phyloP scores from a whole-genome alignment of 2,888 invertebrate genomes.

The Hydrotaea diabolus region DNA sequence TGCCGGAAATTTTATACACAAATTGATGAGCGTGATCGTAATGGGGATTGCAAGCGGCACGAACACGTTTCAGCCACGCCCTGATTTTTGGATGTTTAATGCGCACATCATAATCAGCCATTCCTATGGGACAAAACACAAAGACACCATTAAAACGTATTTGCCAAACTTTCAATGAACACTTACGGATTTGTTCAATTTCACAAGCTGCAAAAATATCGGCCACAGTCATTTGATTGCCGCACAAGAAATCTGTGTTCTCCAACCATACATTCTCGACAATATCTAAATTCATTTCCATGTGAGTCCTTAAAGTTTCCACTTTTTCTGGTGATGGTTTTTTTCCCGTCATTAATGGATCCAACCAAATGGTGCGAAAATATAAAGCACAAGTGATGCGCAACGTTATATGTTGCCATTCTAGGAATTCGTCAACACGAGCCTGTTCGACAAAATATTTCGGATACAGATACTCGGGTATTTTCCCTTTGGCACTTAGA shows the following conservation, averaged over 20 bases:
- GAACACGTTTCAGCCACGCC: slow-evolving; percentile 85
- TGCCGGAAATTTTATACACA: slow-evolving; percentile 82
- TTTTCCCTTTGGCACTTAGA: slow-evolving; percentile 76
- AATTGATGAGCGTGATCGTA: slow-evolving; percentile 85
- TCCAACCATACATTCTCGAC: slow-evolving; percentile 84
- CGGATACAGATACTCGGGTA: slow-evolving; percentile 85
- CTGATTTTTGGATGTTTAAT: slow-evolving; percentile 84
- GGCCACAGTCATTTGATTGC: slow-evolving; percentile 86
- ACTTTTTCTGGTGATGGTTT: slow-evolving; percentile 80
- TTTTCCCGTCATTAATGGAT: slow-evolving; percentile 82
- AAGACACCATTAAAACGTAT: background rate
- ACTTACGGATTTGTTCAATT: slow-evolving; percentile 88
- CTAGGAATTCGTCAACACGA: slow-evolving; percentile 86
- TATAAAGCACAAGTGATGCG: slow-evolving; percentile 83
- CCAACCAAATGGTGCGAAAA: slow-evolving; percentile 82
- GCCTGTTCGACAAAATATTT: slow-evolving; percentile 83
- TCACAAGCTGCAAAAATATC: slow-evolving; percentile 90
- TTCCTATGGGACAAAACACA: slow-evolving; percentile 81
- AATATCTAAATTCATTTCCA: slow-evolving; percentile 83
- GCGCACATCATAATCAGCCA: slow-evolving; percentile 86
- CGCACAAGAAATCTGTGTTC: slow-evolving; percentile 82
- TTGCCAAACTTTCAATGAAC: background rate
- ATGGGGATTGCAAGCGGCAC: slow-evolving; percentile 83
- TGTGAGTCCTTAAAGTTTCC: slow-evolving; percentile 78
- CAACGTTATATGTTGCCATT: slow-evolving; percentile 87